A percentile compares a stretch with the other conserved stretches of the same genome.
phyloP scores from a whole-genome alignment of 2,113 vertebrate species.

The Rhinoderma darwinii region DNA sequence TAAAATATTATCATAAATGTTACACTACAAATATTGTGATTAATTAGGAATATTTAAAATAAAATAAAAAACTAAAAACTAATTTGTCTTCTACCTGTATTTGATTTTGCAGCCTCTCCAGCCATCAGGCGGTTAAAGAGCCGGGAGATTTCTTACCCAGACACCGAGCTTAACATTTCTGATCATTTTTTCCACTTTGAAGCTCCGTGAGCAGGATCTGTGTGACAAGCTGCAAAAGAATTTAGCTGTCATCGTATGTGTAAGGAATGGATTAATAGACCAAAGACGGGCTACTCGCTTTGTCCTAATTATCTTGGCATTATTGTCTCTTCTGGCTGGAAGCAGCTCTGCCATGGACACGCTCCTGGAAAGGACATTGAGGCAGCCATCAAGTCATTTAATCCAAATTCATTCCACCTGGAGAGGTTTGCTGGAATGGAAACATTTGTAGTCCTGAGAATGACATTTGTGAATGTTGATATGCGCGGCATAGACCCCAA shows the following conservation, averaged over 20 bases:
- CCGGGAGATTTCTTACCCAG: neutral
- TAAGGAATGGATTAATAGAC: slow-evolving; percentile 1
- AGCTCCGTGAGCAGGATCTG: slow-evolving; percentile 11
- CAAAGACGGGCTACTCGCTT: neutral
- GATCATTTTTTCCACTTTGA: slow-evolving; percentile 37
- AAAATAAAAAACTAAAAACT: no score
- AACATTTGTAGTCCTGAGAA: neutral
- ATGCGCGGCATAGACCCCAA: neutral
- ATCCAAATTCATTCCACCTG: neutral
- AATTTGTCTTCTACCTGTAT: no score
- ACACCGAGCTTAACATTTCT: neutral
- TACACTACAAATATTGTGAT: no score
- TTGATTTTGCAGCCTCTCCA: neutral
- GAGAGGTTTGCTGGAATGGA: neutral
- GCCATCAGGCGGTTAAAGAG: neutral
- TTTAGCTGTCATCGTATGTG: slow-evolving; percentile 2
- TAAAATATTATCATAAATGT: no score
- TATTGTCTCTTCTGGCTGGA: neutral
- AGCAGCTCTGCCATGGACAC: neutral
- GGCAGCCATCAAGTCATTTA: neutral
- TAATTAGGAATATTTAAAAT: no score
- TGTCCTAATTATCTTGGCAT: slow-evolving; percentile 24
- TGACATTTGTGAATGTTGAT: neutral
- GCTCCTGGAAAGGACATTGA: neutral
- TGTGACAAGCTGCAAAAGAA: neutral